phyloP scores from a whole-genome alignment of 1,140 invertebrate species.

The Pseudomyrmex dendroicus region DNA sequence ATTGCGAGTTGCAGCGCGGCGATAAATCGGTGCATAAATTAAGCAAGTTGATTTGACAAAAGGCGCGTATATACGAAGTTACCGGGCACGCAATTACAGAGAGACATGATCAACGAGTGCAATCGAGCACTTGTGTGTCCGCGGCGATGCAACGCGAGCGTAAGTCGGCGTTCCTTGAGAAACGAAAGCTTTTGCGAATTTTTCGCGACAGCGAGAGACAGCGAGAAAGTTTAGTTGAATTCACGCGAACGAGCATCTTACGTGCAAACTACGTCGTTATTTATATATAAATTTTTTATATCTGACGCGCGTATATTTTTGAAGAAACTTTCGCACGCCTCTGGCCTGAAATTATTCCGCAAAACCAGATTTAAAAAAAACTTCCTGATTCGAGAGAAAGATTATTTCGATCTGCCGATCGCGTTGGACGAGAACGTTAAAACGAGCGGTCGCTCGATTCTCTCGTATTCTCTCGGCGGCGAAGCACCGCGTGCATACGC shows the following conservation, averaged over 20 bases:
- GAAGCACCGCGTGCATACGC: constrained; percentile 29
- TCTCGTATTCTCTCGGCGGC: constrained; percentile 18
- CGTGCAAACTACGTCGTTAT: too few species aligned
- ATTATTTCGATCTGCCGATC: constrained; percentile 4
- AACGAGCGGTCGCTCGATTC: constrained; percentile 1
- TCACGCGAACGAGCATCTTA: neutral
- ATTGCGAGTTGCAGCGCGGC: constrained; percentile 27
- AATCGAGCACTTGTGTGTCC: constrained; percentile 15
- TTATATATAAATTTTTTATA: too few species aligned
- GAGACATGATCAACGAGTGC: constrained; percentile 19
- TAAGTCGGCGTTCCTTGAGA: constrained; percentile 16
- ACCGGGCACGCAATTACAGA: constrained; percentile 35
- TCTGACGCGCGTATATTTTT: too few species aligned
- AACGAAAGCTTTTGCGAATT: neutral
- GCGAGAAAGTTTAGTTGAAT: neutral
- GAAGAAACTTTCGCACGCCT: too few species aligned
- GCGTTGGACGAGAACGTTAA: neutral
- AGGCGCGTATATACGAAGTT: constrained; percentile 6
- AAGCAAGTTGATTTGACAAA: constrained; percentile 41
- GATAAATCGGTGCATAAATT: constrained; percentile 35
- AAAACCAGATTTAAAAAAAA: neutral
- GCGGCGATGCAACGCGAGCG: neutral
- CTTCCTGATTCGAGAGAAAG: neutral
- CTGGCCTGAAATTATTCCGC: neutral
- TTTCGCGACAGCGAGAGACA: neutral